These are phyloP conservation scores for Campylorhamphus procurvoides DNA, from an alignment of 2,113 vertebrate genomes.

Conservation along the genomic window DNA sequence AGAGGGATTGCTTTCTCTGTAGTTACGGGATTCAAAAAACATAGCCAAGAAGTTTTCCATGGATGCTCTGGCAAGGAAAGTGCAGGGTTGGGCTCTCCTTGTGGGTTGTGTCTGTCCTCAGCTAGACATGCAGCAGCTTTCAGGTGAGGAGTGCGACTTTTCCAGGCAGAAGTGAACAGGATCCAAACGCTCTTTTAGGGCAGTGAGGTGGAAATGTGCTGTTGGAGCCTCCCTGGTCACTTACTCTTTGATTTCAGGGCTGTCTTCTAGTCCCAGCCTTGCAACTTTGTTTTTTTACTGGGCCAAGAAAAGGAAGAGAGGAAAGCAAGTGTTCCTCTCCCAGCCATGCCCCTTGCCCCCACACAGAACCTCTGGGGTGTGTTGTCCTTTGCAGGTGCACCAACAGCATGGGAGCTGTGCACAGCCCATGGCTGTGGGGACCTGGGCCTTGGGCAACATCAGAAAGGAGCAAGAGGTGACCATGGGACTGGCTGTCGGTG, in stretches of 20 bases:
- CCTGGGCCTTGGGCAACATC: not conserved
- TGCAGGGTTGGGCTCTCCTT: not conserved
- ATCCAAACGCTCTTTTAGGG: not conserved
- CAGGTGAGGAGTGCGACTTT: not conserved
- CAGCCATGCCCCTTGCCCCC: not conserved
- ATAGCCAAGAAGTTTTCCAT: not conserved
- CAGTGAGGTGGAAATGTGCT: not conserved
- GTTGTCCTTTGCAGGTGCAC: fast-evolving
- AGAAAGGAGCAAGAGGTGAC: not conserved
- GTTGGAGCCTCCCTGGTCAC: not conserved
- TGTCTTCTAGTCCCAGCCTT: too few species aligned
- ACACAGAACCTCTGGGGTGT: not conserved
- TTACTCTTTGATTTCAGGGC: not conserved
- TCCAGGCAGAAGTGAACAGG: not conserved
- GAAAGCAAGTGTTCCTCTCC: not conserved
- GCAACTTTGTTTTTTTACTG: not conserved
- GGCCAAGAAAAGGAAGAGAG: not conserved
- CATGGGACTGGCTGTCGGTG: not conserved
- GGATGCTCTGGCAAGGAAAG: not conserved
- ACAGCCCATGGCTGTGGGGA: not conserved
- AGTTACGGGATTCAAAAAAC: not conserved
- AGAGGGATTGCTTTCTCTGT: not conserved
- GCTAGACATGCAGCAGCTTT: not conserved
- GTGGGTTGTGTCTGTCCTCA: not conserved
- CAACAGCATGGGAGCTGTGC: not conserved